Percentiles rank a stretch among this genome's conserved stretches.
Conservation (phyloP, 1,140 invertebrate genomes). For the Dolichoris vasculosae region DNA sequence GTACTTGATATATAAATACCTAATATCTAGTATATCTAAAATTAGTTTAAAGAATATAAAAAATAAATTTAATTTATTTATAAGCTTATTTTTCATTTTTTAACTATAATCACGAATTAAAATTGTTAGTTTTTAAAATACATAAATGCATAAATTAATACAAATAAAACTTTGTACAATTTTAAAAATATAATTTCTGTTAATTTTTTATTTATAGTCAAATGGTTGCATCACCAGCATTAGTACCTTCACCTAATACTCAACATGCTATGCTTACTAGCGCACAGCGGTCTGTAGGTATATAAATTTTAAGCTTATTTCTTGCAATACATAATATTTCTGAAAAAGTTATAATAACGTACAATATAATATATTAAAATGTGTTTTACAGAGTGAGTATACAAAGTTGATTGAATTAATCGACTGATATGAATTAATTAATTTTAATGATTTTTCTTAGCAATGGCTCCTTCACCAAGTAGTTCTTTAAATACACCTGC, state of each 20-base stretch:
- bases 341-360: not conserved
- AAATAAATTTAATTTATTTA: not conserved
- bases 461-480: constrained; percentile 87
- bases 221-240: constrained; percentile 82
- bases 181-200: not conserved
- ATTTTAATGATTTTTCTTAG: constrained; percentile 56
- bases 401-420: too few relatives aligned
- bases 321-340: not conserved
- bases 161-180: not conserved
- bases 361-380: not conserved
- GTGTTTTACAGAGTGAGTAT: not conserved
- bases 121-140: not conserved
- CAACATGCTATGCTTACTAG: constrained; percentile 76
- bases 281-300: constrained; percentile 71
- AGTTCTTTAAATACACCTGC: constrained; percentile 87
- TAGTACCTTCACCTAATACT: constrained; percentile 82
- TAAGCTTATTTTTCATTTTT: not conserved
- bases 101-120: not conserved
- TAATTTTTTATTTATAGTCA: constrained; percentile 67
- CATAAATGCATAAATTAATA: not conserved
- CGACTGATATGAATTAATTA: too few relatives aligned
- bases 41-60: not conserved
- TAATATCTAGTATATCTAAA: constrained; percentile 24
- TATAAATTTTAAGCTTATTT: constrained; percentile 52
- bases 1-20: constrained; percentile 1